Evolutionary conservation across 2,888 invertebrate species (phyloP), one percentile per base, ranked within the genome.

Genomic region (Synanthedon myopaeformis): DNA sequence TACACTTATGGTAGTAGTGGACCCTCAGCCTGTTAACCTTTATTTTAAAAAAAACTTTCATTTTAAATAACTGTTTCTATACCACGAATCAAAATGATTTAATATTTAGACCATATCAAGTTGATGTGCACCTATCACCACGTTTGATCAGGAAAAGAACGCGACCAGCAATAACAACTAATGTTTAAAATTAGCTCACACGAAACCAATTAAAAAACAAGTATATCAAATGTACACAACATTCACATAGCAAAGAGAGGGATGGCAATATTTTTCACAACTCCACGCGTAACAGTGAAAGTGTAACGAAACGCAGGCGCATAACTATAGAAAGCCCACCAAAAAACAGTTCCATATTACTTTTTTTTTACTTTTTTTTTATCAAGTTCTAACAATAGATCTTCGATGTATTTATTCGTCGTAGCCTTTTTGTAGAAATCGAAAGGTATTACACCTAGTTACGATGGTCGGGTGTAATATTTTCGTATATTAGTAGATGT

Each of bases 371-470:
- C 59, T 63, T 68, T 69, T 69, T n/a, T 62, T 62, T 54, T 58
- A 54, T 11, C 54, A 56, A 55, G 55, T 53, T 53, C 53, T 56
- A 55, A 66, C 67, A 72, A 70, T 63, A 52, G 62, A 55, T 57
- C 63, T 67, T 68, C 60, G 66, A 63, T 58, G 60, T 57, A 63
- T 59, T 35, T 10, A 35, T 35, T 35, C 57, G 59, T 60, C 13
- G 61, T 58, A 59, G 59, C 63, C 70, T 66, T 68, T 62, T 66
- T 69, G 61, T 61, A 59, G 65, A 69, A 75, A 77, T 70, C 64
- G 80, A 79, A 79, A 79, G 80, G 76, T 57, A 55, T 57, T 55
- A 53, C 28, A 28, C 35, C 28, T 4, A 53, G 51, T 57, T 57
- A 50, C 52, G 55, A 42, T 55, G 48, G 35, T 35, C 10, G 35